A percentile compares a stretch with the other conserved stretches of the same genome.
Conservation (phyloP, 2,797 vertebrate species). For the Alosa sapidissima region DNA sequence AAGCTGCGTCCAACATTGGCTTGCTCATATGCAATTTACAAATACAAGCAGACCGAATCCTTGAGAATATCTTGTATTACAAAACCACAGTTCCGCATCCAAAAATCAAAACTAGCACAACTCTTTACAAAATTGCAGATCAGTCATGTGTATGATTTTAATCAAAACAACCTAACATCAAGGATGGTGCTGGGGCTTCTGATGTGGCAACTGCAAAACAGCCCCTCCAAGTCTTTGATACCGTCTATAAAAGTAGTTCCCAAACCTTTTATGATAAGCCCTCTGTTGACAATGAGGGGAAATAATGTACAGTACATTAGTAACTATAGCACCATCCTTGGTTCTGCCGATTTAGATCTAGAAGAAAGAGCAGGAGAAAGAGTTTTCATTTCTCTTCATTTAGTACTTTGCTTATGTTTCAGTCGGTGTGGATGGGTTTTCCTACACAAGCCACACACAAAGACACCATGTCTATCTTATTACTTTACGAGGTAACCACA, state of each 20-base stretch:
- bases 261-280: not conserved
- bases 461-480: not conserved
- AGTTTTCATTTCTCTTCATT: no score
- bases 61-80: not conserved
- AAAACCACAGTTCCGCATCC: not conserved
- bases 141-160: not conserved
- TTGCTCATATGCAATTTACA: constrained; percentile 23
- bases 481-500: not conserved
- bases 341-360: no score
- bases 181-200: no score
- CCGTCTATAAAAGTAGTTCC: no score
- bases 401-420: no score
- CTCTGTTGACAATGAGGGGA: no score
- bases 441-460: not conserved
- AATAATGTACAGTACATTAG: no score
- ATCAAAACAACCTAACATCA: not conserved
- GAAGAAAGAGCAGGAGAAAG: no score
- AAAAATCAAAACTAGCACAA: not conserved
- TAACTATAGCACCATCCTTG: no score
- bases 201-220: not conserved
- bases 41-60: not conserved
- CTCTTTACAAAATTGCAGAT: not conserved
- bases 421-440: no score
- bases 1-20: constrained; percentile 50
- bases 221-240: not conserved